Evolutionary conservation across 2,797 vertebrate genomes (phyloP).

Genomic region (Enteromius thamalakanensis): DNA sequence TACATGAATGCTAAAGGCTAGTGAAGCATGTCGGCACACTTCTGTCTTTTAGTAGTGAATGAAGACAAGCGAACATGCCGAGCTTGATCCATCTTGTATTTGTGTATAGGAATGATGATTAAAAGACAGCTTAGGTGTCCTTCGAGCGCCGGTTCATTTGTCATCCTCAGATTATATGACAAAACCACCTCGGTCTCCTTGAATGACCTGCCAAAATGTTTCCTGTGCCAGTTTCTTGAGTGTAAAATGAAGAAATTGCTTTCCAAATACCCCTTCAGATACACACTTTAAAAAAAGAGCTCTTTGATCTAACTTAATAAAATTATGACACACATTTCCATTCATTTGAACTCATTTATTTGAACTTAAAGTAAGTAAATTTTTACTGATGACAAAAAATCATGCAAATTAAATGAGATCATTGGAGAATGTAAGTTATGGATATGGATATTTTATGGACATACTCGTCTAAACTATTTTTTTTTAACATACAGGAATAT

Average conservation of each 20-base stretch:
- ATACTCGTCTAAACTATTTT: no score
- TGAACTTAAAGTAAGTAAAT: no score
- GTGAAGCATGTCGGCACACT: background rate
- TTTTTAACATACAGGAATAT: no score
- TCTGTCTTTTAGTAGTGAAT: background rate
- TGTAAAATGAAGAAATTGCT: background rate
- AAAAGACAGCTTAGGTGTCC: background rate
- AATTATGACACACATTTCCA: no score
- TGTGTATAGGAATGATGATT: slow-evolving; percentile 18
- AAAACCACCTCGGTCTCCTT: slow-evolving; percentile 12
- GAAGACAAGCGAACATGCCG: background rate
- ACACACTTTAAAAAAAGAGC: no score
- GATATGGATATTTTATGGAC: no score
- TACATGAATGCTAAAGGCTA: background rate
- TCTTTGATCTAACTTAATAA: no score
- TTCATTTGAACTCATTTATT: no score
- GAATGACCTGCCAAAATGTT: slow-evolving; percentile 20
- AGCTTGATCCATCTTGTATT: slow-evolving; percentile 7
- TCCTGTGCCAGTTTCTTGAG: background rate
- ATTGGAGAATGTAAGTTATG: no score
- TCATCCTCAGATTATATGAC: slow-evolving; percentile 26
- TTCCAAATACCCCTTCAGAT: background rate
- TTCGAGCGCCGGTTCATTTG: slow-evolving; percentile 3
- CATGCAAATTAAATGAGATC: no score
- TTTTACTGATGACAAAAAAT: no score